Conservation (phyloP, 2,797 vertebrate species). For the Chrysocyon brachyurus region DNA sequence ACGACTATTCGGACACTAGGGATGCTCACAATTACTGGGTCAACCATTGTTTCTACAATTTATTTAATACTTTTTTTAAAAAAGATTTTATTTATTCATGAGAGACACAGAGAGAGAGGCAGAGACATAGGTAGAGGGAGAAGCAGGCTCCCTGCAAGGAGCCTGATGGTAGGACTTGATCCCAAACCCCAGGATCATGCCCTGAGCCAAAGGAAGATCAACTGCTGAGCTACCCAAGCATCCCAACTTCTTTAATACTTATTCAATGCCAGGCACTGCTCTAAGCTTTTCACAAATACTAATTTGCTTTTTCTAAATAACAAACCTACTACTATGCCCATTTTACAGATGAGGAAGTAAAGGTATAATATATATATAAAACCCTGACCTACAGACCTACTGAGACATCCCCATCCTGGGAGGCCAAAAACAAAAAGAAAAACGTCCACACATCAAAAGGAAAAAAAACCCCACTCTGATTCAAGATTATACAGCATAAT, state of each 20-base stretch:
- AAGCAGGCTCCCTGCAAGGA: too few species aligned
- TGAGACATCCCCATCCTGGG: neutral
- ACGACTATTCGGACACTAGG: neutral
- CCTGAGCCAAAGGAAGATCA: too few species aligned
- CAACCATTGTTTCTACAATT: slow-evolving; percentile 50
- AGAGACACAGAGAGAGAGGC: too few species aligned
- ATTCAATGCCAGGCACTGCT: neutral
- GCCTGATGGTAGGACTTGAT: too few species aligned
- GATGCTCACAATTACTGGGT: neutral
- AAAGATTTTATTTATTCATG: too few species aligned
- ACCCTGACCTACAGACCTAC: neutral
- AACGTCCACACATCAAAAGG: neutral
- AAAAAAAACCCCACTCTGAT: neutral
- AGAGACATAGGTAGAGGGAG: too few species aligned
- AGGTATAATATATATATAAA: neutral
- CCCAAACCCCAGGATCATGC: too few species aligned
- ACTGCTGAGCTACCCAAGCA: too few species aligned
- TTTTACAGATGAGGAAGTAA: slow-evolving; percentile 42
- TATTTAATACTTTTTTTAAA: neutral
- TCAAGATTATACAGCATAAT: slow-evolving; percentile 41
- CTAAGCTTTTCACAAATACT: slow-evolving; percentile 24
- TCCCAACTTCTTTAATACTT: neutral
- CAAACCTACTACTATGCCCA: slow-evolving; percentile 11
- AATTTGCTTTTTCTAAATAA: slow-evolving; percentile 24
- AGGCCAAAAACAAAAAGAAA: neutral